phyloP scores from a whole-genome alignment of 2,113 vertebrate species.

The Alligator mississippiensis region DNA sequence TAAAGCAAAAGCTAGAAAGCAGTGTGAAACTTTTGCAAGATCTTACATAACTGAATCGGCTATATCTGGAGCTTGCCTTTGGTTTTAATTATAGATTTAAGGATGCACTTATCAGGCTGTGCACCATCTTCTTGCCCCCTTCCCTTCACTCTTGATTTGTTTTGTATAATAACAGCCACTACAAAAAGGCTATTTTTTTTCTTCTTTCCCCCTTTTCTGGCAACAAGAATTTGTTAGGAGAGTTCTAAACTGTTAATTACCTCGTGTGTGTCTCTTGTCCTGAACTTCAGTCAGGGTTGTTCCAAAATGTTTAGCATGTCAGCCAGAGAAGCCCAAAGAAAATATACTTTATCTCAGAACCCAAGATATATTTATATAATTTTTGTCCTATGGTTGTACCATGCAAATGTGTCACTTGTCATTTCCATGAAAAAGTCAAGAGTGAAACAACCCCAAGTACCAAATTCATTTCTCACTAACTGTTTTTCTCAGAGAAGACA shows the following conservation, averaged over 20 bases:
- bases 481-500: not conserved
- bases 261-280: not conserved
- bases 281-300: conserved; percentile 13
- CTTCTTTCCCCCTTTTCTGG: conserved; percentile 28
- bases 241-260: conserved; percentile 36
- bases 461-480: not conserved
- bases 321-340: not conserved
- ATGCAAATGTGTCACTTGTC: not conserved
- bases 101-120: conserved; percentile 51
- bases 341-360: not conserved
- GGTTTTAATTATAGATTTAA: conserved; percentile 71
- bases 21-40: conserved; percentile 54
- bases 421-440: not conserved
- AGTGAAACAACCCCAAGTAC: not conserved
- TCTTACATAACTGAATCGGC: conserved; percentile 65
- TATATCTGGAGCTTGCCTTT: conserved; percentile 66
- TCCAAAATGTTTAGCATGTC: conserved; percentile 24
- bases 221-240: not conserved
- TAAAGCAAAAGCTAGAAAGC: conserved; percentile 59
- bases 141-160: conserved; percentile 50
- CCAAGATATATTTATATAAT: not conserved
- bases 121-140: conserved; percentile 59
- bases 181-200: conserved; percentile 39
- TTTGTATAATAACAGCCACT: conserved; percentile 61
- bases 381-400: not conserved